phyloP scores from a whole-genome alignment of 2,113 vertebrate species.

The Rhinichthys klamathensis region DNA sequence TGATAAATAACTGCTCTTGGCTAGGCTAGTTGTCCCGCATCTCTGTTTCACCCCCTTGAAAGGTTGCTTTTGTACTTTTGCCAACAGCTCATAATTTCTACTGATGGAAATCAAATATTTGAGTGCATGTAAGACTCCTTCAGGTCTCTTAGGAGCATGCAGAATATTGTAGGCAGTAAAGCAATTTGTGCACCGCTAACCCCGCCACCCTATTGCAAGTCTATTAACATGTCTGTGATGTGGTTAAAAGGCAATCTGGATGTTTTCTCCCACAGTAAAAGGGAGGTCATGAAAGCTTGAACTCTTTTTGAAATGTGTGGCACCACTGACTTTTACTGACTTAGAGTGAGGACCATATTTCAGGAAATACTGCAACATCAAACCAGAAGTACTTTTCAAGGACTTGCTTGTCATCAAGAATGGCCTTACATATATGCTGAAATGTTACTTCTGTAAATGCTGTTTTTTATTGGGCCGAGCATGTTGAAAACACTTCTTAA shows the following conservation, averaged over 20 bases:
- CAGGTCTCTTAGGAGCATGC: constrained; percentile 17
- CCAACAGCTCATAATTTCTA: constrained; percentile 36
- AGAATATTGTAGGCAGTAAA: constrained; percentile 22
- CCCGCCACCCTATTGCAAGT: neutral
- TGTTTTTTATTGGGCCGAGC: neutral
- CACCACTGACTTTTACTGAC: constrained; percentile 20
- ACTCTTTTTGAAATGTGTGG: constrained; percentile 12
- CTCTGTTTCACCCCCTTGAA: neutral
- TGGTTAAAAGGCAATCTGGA: constrained; percentile 23
- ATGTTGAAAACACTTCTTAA: neutral
- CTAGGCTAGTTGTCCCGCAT: constrained; percentile 45
- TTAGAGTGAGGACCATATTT: constrained; percentile 14
- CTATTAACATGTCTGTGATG: constrained; percentile 31
- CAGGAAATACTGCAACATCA: neutral
- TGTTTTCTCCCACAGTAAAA: constrained; percentile 13
- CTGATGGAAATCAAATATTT: constrained; percentile 37
- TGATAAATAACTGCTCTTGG: constrained; percentile 66
- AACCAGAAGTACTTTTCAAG: constrained; percentile 29
- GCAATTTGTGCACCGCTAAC: constrained; percentile 32
- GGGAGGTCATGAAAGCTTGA: constrained; percentile 12
- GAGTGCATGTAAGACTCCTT: neutral
- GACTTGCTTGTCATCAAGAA: constrained; percentile 33
- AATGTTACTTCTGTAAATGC: constrained; percentile 35
- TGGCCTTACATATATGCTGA: constrained; percentile 27
- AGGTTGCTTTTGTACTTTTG: constrained; percentile 24